Base-by-base conservation (phyloP, 2,797 vertebrate genomes). In the Craterocephalus amniculus region DNA sequence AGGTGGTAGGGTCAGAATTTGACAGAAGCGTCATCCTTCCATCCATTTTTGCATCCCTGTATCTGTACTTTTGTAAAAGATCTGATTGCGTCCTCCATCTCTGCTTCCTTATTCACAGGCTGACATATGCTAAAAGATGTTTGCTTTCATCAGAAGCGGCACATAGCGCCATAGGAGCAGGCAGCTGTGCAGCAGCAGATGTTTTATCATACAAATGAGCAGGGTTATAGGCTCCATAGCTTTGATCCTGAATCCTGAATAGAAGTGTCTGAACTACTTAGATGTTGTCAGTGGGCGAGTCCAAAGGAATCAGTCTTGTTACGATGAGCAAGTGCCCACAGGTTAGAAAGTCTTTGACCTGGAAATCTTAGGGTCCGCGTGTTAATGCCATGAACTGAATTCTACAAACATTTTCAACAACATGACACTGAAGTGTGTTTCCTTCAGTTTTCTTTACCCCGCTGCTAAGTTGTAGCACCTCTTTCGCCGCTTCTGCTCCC, bases 121-220 rank as follows among this genome's bases (percentile, higher is more conserved):
- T 85, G 70, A 29, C 31, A 54, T 64, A 75, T 48, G 79, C 32
- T 60, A 2, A 36, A 22, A 57, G 61, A 29, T 52, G 71, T 65
- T 76, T 55, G 24, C 66, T 56, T 77, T 70, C 22, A 76, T 64
- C 68, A 67, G 48, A 49, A 55, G 57, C 43, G 36, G 51, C 40
- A 32, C 11, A 54, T 10, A 49, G 14, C 0, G 24, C 20, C 36
- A 40, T 51, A 58, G 51, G 66, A 67, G 73, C 60, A 71, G 58
- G 67, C 76, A 83, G 80, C 72, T 84, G 81, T 63, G 74, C 52
- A 66, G 45, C 56, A 74, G 64, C 86, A 87, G 88, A 86, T 90
- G 34, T 45, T 67, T 43, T 65, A 67, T 43, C 26, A 48, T 26
- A 29, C 9, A 60, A 51, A 49, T 34, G 43, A 59, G 63, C 40